Percentiles rank a stretch among this genome's conserved stretches.
phyloP scores from a whole-genome alignment of 2,888 invertebrate genomes.

The Noctua fimbriata region DNA sequence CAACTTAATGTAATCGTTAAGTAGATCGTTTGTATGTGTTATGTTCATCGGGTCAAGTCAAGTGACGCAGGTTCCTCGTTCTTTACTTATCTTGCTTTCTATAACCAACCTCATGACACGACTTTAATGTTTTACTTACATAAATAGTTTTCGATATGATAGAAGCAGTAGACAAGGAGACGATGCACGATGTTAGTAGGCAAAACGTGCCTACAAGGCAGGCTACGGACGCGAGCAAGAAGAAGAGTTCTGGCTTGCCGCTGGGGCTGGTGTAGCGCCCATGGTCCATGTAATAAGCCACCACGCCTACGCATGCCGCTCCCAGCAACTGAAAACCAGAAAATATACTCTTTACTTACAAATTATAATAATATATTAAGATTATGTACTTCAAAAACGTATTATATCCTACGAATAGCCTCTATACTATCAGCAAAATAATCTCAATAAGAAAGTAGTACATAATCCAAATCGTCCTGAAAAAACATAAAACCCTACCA shows the following conservation, averaged over 20 bases:
- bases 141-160: constrained; percentile 95
- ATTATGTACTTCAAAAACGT: too few relatives aligned
- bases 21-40: neutral
- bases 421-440: too few relatives aligned
- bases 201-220: constrained; percentile 95
- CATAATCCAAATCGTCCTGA: too few relatives aligned
- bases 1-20: neutral
- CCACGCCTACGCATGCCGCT: constrained; percentile 93
- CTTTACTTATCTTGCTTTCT: neutral
- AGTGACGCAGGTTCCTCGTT: neutral
- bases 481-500: too few relatives aligned
- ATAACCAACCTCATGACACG: neutral
- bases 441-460: too few relatives aligned
- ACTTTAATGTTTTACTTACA: constrained; percentile 89
- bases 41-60: neutral
- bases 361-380: too few relatives aligned
- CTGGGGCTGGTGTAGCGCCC: constrained; percentile 71
- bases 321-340: constrained; percentile 93
- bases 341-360: neutral
- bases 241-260: constrained; percentile 92
- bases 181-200: constrained; percentile 93
- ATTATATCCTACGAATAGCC: too few relatives aligned
- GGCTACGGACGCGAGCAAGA: constrained; percentile 93
- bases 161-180: constrained; percentile 95
- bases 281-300: constrained; percentile 90